A percentile compares a stretch with the other conserved stretches of the same genome.
phyloP scores from a whole-genome alignment of 1,140 invertebrate species.

The Drosophila quadrilineata region DNA sequence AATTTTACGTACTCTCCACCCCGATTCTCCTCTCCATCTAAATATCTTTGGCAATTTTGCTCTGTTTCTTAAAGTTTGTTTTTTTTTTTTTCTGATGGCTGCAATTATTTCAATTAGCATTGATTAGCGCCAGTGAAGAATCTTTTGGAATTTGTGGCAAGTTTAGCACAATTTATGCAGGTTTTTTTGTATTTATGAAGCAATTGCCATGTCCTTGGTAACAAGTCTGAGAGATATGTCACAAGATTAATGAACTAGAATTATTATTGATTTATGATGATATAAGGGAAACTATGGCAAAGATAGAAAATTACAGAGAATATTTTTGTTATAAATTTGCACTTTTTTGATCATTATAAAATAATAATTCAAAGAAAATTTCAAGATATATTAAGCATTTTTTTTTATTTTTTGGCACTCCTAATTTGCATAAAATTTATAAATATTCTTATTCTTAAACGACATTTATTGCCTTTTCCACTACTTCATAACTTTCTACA shows the following conservation, averaged over 20 bases:
- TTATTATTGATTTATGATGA: too few species aligned
- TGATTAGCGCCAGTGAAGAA: slow-evolving; percentile 10
- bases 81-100: neutral
- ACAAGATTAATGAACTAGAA: slow-evolving; percentile 2
- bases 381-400: too few species aligned
- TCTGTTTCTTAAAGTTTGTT: neutral
- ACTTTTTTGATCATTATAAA: too few species aligned
- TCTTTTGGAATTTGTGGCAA: slow-evolving; percentile 18
- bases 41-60: neutral
- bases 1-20: slow-evolving; percentile 13
- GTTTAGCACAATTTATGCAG: slow-evolving; percentile 18
- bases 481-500: too few species aligned
- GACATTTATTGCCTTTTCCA: too few species aligned
- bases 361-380: too few species aligned
- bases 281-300: too few species aligned
- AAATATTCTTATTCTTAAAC: too few species aligned
- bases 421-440: too few species aligned
- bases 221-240: slow-evolving; percentile 13
- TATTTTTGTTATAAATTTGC: too few species aligned
- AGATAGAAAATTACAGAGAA: too few species aligned
- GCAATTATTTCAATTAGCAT: slow-evolving; percentile 51
- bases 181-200: slow-evolving; percentile 48
- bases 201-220: slow-evolving; percentile 19
- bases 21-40: neutral
- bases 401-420: too few species aligned